Percentiles rank a stretch among this genome's conserved stretches.
These are phyloP conservation scores for Nesogale talazaci DNA, from an alignment of 2,113 vertebrate genomes.

Conservation along the genomic window DNA sequence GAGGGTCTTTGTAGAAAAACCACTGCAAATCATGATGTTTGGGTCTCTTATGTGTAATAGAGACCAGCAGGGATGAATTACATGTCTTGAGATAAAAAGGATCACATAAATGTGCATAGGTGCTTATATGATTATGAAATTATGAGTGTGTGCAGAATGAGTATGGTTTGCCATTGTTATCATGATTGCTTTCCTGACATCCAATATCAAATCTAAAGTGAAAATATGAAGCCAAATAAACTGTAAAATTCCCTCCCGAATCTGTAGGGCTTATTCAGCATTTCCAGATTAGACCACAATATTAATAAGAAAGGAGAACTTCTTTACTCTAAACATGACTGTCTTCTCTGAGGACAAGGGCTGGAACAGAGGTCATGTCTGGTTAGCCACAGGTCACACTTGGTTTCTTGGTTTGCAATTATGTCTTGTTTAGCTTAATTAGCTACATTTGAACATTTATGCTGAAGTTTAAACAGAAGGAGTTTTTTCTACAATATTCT, in stretches of 20 bases:
- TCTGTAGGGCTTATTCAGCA: neutral
- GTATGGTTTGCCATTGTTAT: neutral
- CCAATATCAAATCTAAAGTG: neutral
- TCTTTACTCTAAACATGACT: neutral
- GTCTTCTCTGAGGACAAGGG: neutral
- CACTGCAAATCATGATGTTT: neutral
- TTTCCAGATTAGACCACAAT: neutral
- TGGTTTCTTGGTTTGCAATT: too few species aligned
- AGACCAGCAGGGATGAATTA: neutral
- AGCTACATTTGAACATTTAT: too few species aligned
- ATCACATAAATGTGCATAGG: neutral
- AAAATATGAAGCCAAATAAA: neutral
- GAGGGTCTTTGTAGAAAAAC: neutral
- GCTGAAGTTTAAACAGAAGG: too few species aligned
- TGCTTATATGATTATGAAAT: neutral
- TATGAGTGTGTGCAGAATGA: neutral
- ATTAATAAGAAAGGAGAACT: neutral
- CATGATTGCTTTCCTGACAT: neutral
- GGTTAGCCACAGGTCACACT: too few species aligned
- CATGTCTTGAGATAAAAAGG: neutral
- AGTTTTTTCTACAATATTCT: too few species aligned
- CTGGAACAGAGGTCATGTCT: neutral
- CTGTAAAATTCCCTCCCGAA: neutral
- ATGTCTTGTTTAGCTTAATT: too few species aligned
- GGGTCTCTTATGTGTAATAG: neutral